Evolutionary conservation across 2,113 vertebrate species (phyloP).

Genomic region (Hydropotes inermis): DNA sequence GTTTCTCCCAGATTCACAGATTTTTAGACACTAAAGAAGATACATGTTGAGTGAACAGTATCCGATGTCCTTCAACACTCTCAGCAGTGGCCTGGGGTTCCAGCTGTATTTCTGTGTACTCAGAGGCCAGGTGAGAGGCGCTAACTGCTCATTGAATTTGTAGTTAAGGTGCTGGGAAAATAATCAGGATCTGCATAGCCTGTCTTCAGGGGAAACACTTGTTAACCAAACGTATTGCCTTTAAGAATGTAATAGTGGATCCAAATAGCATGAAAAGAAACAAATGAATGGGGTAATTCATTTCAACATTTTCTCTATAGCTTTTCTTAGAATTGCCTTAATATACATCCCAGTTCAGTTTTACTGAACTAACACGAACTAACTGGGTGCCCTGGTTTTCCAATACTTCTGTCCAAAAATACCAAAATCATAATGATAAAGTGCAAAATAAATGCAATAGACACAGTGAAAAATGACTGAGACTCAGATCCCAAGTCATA

Average conservation of each 20-base stretch:
- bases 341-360: background rate
- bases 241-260: constrained; percentile 32
- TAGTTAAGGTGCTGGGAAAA: constrained; percentile 47
- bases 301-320: constrained; percentile 21
- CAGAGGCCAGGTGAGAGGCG: constrained; percentile 40
- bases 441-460: constrained; percentile 38
- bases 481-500: background rate
- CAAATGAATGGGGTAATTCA: constrained; percentile 53
- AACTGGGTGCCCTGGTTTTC: background rate
- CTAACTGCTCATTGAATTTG: constrained; percentile 68
- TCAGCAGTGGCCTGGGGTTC: constrained; percentile 38
- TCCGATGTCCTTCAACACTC: constrained; percentile 61
- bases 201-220: constrained; percentile 51
- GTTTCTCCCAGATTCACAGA: constrained; percentile 64
- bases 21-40: constrained; percentile 70
- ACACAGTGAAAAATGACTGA: constrained; percentile 44
- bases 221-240: constrained; percentile 37
- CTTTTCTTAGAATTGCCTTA: constrained; percentile 36
- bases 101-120: constrained; percentile 53
- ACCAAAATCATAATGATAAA: constrained; percentile 41
- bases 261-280: constrained; percentile 35
- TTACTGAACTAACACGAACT: constrained; percentile 26
- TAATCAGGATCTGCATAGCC: constrained; percentile 49
- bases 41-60: constrained; percentile 52
- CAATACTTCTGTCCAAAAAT: background rate